phyloP scores from a whole-genome alignment of 2,888 invertebrate genomes.

The Sesia apiformis region DNA sequence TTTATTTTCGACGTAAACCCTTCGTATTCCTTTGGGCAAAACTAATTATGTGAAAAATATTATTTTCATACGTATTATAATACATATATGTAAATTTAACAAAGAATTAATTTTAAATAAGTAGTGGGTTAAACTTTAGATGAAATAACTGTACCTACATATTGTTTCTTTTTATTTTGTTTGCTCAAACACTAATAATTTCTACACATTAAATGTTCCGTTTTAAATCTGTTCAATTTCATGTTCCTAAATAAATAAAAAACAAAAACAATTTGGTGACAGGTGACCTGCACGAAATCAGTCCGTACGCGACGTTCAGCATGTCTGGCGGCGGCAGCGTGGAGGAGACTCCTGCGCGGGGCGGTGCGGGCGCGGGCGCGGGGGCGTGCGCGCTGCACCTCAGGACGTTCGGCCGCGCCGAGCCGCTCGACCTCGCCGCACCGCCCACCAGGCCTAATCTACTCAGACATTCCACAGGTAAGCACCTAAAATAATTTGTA shows the following conservation, averaged over 20 bases:
- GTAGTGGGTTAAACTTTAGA: too few species aligned
- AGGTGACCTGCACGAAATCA: conserved; percentile 80
- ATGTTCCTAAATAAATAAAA: neutral
- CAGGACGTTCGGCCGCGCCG: conserved; percentile 38
- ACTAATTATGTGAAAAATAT: too few species aligned
- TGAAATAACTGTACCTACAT: too few species aligned
- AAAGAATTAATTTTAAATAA: too few species aligned
- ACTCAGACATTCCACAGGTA: neutral
- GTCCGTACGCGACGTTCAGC: conserved; percentile 84
- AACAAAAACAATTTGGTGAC: neutral
- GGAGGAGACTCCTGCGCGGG: conserved; percentile 42
- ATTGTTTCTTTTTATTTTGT: too few species aligned
- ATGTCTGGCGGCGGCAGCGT: conserved; percentile 69
- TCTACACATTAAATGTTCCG: neutral
- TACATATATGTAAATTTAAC: too few species aligned
- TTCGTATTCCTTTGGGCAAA: too few species aligned
- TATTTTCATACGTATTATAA: too few species aligned
- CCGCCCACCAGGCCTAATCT: conserved; percentile 37
- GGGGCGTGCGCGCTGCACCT: conserved; percentile 38
- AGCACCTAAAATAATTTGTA: too few species aligned
- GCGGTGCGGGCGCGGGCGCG: conserved; percentile 38
- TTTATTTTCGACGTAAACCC: too few species aligned
- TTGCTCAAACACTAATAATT: too few species aligned
- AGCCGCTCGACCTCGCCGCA: conserved; percentile 32
- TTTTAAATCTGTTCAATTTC: neutral